Evolutionary conservation across 2,797 vertebrate species (phyloP), one percentile per base, ranked within the genome.

Genomic region (Betta splendens): DNA sequence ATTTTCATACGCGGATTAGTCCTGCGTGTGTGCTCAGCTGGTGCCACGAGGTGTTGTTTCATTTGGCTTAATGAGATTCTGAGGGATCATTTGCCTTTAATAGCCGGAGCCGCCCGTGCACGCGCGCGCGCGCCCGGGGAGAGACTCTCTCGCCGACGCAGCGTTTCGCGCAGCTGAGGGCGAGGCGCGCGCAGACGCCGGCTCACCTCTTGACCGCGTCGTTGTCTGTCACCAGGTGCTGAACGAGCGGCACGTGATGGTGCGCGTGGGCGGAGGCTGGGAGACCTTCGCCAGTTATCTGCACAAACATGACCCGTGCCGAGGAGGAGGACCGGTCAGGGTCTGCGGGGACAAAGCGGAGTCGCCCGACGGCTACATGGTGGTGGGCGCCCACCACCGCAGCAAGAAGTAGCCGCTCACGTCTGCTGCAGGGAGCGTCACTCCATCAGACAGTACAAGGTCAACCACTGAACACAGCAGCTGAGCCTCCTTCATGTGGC

Each of bases 161-260:
- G 23, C 29, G 73, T 61, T 50, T 62, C 12, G 59, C 22, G 25
- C 64, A 32, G 70, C 43, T 55, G 51, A 54, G 40, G 54, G 58
- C 71, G 25, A 53, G 28, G 57, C 49, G 18, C 10, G 53, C 58
- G 48, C 15, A 38, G 6, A 12, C 28, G 36, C 48, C 21, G 53
- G 45, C 52, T 25, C 45, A 37, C 8, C 9, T 31, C 25, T 51
- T 42, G 22, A 65, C 42, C 67, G 38, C 26, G 5, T 28, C 13
- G 15, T 50, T 9, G 65, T 2, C 2, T 56, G 26, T 71, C 31
- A 13, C 49, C 88, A 98, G 96, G 97, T 98, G 97, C 93, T 98
- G 79, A 97, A 98, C 79, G 96, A 98, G 83, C 95, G 94, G 9
- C 95, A 98, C 0, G 96, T 96, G 71, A 99, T 99, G 97, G 97